Base-by-base conservation (phyloP, 2,797 vertebrate species). In the Rhinella marina region DNA sequence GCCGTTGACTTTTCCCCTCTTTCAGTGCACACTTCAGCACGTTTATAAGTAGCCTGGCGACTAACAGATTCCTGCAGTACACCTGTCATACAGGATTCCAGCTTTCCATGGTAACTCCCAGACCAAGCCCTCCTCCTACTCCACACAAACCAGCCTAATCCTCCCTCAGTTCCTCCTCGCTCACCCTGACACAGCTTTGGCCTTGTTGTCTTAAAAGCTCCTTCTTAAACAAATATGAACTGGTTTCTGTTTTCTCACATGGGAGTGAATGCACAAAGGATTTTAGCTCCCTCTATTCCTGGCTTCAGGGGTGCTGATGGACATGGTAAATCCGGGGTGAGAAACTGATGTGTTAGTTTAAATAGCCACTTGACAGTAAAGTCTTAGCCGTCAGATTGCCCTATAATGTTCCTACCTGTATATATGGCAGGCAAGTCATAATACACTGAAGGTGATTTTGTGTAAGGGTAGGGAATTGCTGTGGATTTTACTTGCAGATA, bases 71-170 rank as follows among this genome's bases (percentile, higher is more conserved):
- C 92, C 92, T 93, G 72, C 72, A 62, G 88, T 81, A 70, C 94
- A 94, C 93, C 93, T 92, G 95, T 91, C 41, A 92, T 94, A 93
- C 94, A 17, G 54, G 94, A 95, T 95, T 95, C 94, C 93, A 93
- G 91, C 93, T 94, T 93, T 93, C 93, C 94, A 93, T 93, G 92
- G 94, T 93, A 93, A 95, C 94, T 92, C 90, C 91, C 92, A 90
- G 64, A 88, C 91, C 91, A 89, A 21, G 25, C 92, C 91, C 88
- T 93, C 93, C 90, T 92, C 81, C 90, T 57, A 62, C 90, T 91
- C 88, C 90, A 92, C 91, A 86, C 88, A 92, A 92, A 92, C 92
- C 92, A 91, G 90, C 86, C 89, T 93, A 92, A 94, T 94, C 93
- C 93, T 93, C 82, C 90, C 90, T 92, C 89, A 52, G 29, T 86